Evolutionary conservation across 2,113 vertebrate species (phyloP).

Genomic region (Ageneiosus marmoratus): DNA sequence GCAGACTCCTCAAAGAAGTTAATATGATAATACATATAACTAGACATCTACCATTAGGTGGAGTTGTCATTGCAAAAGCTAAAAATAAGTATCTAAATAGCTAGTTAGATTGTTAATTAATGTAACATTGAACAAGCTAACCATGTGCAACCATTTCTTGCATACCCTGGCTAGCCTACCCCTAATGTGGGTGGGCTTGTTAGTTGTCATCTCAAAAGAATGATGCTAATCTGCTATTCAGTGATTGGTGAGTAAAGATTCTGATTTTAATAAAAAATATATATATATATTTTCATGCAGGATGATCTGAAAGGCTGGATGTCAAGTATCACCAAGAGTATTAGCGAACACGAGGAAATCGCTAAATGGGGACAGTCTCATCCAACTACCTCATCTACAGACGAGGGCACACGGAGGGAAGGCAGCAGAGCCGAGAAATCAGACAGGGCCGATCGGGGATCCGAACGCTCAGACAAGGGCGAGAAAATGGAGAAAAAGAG

Average conservation of each 20-base stretch:
- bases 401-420: constrained; percentile 85
- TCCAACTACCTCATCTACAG: constrained; percentile 92
- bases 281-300: constrained; percentile 60
- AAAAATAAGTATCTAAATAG: not conserved
- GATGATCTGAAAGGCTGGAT: constrained; percentile 89
- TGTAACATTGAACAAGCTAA: not conserved
- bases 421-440: constrained; percentile 77
- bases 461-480: constrained; percentile 69
- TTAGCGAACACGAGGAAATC: constrained; percentile 84
- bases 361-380: constrained; percentile 83
- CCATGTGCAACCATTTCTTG: not conserved
- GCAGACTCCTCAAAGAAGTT: too few relatives aligned
- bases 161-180: not conserved
- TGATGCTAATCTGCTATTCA: not conserved
- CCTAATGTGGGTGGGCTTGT: not conserved
- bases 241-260: not conserved
- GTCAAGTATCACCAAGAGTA: constrained; percentile 73
- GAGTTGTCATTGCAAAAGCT: not conserved
- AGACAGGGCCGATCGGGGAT: constrained; percentile 66
- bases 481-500: constrained; percentile 78
- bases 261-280: not conserved
- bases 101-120: not conserved
- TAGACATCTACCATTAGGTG: not conserved
- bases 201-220: not conserved
- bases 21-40: not conserved